phyloP scores from a whole-genome alignment of 2,888 invertebrate species.

The Agonum fuliginosum region DNA sequence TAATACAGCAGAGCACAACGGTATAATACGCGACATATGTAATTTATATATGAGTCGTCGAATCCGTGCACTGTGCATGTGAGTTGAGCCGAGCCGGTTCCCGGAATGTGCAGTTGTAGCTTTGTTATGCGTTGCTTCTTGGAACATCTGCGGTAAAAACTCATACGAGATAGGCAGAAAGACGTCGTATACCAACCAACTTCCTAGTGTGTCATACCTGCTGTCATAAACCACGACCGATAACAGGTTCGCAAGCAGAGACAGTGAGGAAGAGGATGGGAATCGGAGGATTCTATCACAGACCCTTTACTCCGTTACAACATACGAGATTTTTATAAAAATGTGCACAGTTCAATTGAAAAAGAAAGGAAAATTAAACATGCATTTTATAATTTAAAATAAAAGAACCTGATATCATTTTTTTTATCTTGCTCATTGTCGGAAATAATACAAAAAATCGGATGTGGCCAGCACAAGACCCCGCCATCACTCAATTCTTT shows the following conservation, averaged over 20 bases:
- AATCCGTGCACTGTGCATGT: constrained; percentile 9
- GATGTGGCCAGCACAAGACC: too few species aligned
- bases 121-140: constrained; percentile 31
- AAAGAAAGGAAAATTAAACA: too few species aligned
- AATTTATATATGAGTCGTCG: constrained; percentile 53
- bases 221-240: constrained; percentile 42
- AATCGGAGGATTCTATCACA: constrained; percentile 8
- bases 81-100: not conserved
- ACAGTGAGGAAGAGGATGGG: too few species aligned
- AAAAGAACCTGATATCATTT: too few species aligned
- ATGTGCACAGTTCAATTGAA: too few species aligned
- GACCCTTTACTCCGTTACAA: too few species aligned
- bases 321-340: too few species aligned
- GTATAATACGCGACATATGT: constrained; percentile 51
- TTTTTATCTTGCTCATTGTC: too few species aligned
- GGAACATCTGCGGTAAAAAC: constrained; percentile 33
- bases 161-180: constrained; percentile 20
- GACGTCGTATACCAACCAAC: constrained; percentile 6
- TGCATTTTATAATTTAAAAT: too few species aligned
- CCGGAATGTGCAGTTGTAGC: constrained; percentile 9
- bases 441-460: too few species aligned
- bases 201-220: constrained; percentile 58
- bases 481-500: too few species aligned
- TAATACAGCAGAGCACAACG: constrained; percentile 57
- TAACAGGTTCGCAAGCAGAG: not conserved